Conservation (phyloP, 2,797 vertebrate species). For the Mormyrus hasselquistii region DNA sequence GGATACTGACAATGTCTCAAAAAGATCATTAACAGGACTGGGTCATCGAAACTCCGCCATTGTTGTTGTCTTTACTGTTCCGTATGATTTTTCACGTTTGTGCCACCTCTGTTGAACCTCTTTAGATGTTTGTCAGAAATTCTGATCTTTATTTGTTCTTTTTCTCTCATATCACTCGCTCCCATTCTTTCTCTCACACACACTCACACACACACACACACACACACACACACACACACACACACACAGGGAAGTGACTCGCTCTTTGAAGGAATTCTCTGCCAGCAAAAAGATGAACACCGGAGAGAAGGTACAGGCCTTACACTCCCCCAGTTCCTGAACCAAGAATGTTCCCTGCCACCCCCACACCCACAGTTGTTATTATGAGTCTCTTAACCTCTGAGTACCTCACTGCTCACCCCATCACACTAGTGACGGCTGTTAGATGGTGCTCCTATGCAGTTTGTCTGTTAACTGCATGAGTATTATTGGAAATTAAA, state of each 20-base stretch:
- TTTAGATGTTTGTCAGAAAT: background rate
- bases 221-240: background rate
- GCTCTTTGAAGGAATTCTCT: slow-evolving; percentile 94
- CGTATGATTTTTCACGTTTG: background rate
- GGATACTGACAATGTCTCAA: background rate
- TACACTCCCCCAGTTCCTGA: background rate
- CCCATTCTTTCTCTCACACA: background rate
- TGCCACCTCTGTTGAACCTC: background rate
- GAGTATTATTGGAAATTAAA: background rate
- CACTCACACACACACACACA: background rate
- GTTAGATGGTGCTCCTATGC: background rate
- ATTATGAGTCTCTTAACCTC: background rate
- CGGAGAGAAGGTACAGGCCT: slow-evolving; percentile 82
- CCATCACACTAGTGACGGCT: background rate
- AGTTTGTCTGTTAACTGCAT: slow-evolving; percentile 11
- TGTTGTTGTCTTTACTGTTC: background rate
- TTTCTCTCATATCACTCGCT: background rate
- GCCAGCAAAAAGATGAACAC: slow-evolving; percentile 98
- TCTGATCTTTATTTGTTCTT: background rate
- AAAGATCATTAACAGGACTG: background rate
- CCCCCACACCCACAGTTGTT: background rate
- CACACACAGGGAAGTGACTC: slow-evolving; percentile 81
- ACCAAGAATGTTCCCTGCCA: background rate
- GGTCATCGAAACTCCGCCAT: background rate
- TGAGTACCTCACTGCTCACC: background rate